These are phyloP conservation scores for Drosophila triauraria DNA, from an alignment of 1,140 invertebrate species.

Conservation along the genomic window DNA sequence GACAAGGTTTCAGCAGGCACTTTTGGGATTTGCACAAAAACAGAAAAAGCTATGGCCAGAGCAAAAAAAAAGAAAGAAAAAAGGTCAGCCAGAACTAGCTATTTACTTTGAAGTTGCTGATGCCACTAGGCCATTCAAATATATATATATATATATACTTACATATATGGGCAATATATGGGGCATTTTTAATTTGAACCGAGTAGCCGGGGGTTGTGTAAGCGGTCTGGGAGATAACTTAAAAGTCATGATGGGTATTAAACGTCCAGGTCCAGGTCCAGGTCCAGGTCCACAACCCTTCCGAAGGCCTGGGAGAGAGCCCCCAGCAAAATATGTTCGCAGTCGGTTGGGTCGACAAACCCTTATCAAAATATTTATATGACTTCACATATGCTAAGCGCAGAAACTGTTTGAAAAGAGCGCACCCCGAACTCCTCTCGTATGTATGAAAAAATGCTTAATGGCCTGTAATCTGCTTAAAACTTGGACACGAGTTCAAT, in stretches of 20 bases:
- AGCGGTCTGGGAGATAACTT: conserved; percentile 66
- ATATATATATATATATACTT: conserved; percentile 7
- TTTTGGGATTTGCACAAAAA: conserved; percentile 69
- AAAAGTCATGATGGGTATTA: conserved; percentile 83
- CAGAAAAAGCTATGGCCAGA: background rate
- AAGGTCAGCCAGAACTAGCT: conserved; percentile 62
- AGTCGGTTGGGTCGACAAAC: conserved; percentile 66
- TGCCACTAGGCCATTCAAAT: conserved; percentile 28
- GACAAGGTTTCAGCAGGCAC: conserved; percentile 74
- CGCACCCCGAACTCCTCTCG: conserved; percentile 4
- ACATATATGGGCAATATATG: conserved; percentile 27
- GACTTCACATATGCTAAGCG: conserved; percentile 79
- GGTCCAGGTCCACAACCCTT: conserved; percentile 51
- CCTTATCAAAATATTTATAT: conserved; percentile 84
- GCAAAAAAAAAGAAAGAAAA: conserved; percentile 9
- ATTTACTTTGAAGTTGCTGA: conserved; percentile 50
- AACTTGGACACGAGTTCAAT: conserved; percentile 83
- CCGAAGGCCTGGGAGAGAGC: conserved; percentile 12
- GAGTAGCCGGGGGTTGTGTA: conserved; percentile 1
- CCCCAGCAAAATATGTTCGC: conserved; percentile 65
- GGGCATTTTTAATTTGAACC: conserved; percentile 62
- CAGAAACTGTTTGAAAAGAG: conserved; percentile 68
- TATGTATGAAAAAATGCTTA: conserved; percentile 78
- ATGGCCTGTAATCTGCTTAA: conserved; percentile 83
- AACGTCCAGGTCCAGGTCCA: conserved; percentile 37